Evolutionary conservation across 2,888 invertebrate species (phyloP), one percentile per base, ranked within the genome.

Genomic region (Stictocephala bisonia): DNA sequence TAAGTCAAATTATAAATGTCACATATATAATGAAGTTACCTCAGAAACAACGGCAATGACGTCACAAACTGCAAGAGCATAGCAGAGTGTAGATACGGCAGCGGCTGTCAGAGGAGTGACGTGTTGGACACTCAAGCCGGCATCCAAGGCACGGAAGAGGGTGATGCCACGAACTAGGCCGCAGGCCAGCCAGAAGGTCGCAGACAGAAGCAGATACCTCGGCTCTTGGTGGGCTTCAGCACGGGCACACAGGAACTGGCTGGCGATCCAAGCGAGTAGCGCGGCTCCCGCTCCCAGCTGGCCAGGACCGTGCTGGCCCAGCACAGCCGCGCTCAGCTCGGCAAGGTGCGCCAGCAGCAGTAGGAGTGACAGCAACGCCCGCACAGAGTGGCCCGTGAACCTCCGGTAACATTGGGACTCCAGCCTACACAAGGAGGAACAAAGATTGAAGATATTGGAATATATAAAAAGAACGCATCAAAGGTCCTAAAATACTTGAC

Each of bases 11-110:
- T n/a, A n/a, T n/a, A n/a, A n/a, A n/a, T n/a, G n/a, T n/a, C n/a
- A n/a, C n/a, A 35, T 35, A 35, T 44, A 73, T 15, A 6, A 27
- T 67, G 44, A 13, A 51, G 71, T 79, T 77, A 83, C 83, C 80
- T 81, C 80, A 53, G 80, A 78, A 76, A 81, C 81, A 18, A 82
- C 75, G 13, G 82, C 79, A 50, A 80, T 82, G 22, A 81, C 78
- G 72, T 84, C 82, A 58, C 83, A 78, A 58, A 83, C 72, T 0
- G 82, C 81, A 24, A 83, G 78, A 13, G 80, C 71, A 29, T 79
- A 80, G 48, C 80, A 82, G 29, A 80, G 77, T 15, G 78, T 69
- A 1, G 81, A 81, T 1, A 79, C 76, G 13, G 78, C 77, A 2
- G 79, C 77, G 1, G 82, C 81, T 3, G 79, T 78, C 27, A 78